Conservation (phyloP, 2,888 invertebrate species). For the Syritta pipiens region DNA sequence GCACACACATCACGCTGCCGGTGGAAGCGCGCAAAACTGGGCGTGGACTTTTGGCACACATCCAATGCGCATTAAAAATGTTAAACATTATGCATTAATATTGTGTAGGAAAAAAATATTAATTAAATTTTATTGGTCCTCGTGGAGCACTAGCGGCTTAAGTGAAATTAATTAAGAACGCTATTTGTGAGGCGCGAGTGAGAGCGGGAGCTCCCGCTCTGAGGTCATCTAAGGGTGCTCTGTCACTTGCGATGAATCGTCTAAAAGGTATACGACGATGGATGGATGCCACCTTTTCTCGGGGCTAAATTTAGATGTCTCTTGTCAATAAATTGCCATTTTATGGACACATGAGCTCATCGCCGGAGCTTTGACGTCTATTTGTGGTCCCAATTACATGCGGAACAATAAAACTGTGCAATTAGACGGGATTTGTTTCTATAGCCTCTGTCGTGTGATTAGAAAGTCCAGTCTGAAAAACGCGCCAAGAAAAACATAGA, state of each 20-base stretch:
- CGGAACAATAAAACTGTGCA: slow-evolving; percentile 5
- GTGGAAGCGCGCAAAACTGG: slow-evolving; percentile 11
- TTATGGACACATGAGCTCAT: slow-evolving; percentile 18
- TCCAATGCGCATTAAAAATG: slow-evolving; percentile 57
- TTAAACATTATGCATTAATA: slow-evolving; percentile 58
- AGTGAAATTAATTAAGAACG: slow-evolving; percentile 42
- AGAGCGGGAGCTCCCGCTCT: neutral
- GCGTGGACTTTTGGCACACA: slow-evolving; percentile 48
- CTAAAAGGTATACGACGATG: slow-evolving; percentile 42
- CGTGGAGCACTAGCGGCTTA: slow-evolving; percentile 13
- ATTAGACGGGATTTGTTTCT: slow-evolving; percentile 42
- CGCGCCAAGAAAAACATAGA: neutral
- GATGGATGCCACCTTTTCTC: no score
- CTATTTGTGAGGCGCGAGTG: slow-evolving; percentile 7
- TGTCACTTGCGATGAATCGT: neutral
- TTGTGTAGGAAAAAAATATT: slow-evolving; percentile 56
- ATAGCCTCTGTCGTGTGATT: slow-evolving; percentile 29
- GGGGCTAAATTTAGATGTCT: slow-evolving; percentile 41
- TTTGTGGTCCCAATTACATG: no score
- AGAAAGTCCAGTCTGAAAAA: slow-evolving; percentile 35
- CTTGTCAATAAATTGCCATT: slow-evolving; percentile 57
- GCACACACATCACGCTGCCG: neutral
- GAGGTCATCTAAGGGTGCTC: slow-evolving; percentile 52
- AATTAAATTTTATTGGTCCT: slow-evolving; percentile 63
- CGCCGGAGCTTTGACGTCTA: no score